Base-by-base conservation (phyloP, 2,888 invertebrate genomes). In the Chalcis sispes region DNA sequence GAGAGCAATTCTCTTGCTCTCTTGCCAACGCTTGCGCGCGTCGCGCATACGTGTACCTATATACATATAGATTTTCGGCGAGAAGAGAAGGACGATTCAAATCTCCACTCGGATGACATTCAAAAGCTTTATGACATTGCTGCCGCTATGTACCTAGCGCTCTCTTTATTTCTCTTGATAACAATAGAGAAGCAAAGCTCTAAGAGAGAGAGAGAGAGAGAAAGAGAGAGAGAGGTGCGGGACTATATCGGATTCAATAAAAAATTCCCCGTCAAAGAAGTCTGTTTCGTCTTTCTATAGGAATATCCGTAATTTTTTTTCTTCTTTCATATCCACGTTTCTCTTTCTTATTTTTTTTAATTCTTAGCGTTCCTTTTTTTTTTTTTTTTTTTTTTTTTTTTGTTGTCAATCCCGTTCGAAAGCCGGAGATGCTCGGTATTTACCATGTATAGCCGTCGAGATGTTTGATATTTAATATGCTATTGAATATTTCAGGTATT, bases 251-350 rank as follows among this genome's bases (percentile, higher is more conserved):
- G 52, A 61, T 74, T 54, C 54, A 40, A 67, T 66, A 74, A 72
- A 66, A 59, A 72, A 59, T 66, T 66, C 42, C 29, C 50, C 5
- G 40, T 59, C 50, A 59, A 65, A 65, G 65, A 65, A 66, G 66
- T 71, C 40, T 62, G 71, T 72, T 72, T 72, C 40, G 15, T 66
- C 36, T 59, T 50, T 72, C 36, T 56, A 59, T 50, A 15, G 48
- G 48, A 54, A n/a, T 2, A 29, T 58, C 36, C 23, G 4, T 27
- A 46, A 46, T 54, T 32, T 29, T 48, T 59, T 32, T 56, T 13
- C n/a, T 18, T 18, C 8, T 40, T 13, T 1, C 1, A 10, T 13
- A 20, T 25, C 29, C 10, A 20, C 20, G 18, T 36, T 48, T 25
- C 5, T 61, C 36, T 15, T 59, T 32, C 36, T 69, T 58, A 40